Percentiles rank a stretch among this genome's conserved stretches.
Conservation (phyloP, 2,888 invertebrate genomes). For the Idaea dimidiata region DNA sequence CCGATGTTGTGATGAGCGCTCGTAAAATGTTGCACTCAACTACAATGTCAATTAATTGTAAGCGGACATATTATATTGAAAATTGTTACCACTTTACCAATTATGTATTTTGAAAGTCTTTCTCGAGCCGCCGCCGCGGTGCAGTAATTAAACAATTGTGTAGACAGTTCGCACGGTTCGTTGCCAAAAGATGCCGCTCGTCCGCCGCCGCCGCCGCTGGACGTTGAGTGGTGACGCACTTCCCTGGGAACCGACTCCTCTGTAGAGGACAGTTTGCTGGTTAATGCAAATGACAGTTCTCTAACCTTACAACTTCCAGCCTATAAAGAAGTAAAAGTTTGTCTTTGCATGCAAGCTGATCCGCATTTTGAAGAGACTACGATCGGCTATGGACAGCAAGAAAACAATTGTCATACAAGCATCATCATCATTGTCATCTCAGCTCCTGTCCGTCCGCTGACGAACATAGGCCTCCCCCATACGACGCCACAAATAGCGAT, state of each 20-base stretch:
- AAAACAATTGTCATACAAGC: not conserved
- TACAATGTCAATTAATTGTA: not conserved
- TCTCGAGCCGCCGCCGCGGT: not conserved
- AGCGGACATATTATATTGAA: not conserved
- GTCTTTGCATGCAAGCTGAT: not conserved
- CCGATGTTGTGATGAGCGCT: not conserved
- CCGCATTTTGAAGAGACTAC: not conserved
- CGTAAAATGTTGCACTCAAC: not conserved
- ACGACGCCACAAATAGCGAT: too few relatives aligned
- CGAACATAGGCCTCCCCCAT: too few relatives aligned
- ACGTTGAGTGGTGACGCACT: not conserved
- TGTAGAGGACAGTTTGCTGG: not conserved
- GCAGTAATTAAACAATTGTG: slow-evolving; percentile 4
- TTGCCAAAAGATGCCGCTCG: not conserved
- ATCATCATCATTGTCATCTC: too few relatives aligned
- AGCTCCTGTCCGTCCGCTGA: too few relatives aligned
- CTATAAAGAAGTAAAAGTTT: not conserved
- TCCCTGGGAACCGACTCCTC: not conserved
- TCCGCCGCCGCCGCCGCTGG: not conserved
- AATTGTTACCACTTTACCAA: not conserved
- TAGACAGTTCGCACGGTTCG: not conserved
- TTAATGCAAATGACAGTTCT: not conserved
- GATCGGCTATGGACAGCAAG: not conserved
- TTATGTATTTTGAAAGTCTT: not conserved
- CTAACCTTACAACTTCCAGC: not conserved